Conservation (phyloP, 30 jellyfish, hydroid and myxozoan species). For the Chrysaora quinquecirrha region DNA sequence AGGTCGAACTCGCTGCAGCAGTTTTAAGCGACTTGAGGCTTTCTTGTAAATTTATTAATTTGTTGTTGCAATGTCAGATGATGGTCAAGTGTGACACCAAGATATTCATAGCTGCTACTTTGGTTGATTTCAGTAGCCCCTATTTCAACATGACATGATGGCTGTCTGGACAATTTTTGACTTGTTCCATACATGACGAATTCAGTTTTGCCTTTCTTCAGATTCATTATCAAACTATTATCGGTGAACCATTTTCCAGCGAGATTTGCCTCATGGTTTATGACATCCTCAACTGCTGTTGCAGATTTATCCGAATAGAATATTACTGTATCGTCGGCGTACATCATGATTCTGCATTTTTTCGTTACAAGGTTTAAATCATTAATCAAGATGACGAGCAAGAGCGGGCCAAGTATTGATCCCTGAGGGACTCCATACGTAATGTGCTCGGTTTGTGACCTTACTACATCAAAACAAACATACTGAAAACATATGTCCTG, state of each 20-base stretch:
- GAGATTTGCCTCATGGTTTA: slow-evolving; percentile 52
- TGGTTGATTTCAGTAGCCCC: slow-evolving; percentile 22
- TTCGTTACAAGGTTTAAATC: slow-evolving; percentile 45
- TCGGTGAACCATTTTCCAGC: slow-evolving; percentile 46
- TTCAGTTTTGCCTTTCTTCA: slow-evolving; percentile 59
- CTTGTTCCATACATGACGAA: slow-evolving; percentile 52
- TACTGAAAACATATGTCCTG: slow-evolving; percentile 37
- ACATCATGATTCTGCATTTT: slow-evolving; percentile 53
- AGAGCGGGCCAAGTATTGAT: slow-evolving; percentile 71
- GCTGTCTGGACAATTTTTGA: slow-evolving; percentile 25
- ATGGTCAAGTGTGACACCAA: slow-evolving; percentile 40
- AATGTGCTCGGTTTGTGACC: slow-evolving; percentile 67
- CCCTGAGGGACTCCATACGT: slow-evolving; percentile 68
- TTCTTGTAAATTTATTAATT: slow-evolving; percentile 47
- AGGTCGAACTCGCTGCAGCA: slow-evolving; percentile 69
- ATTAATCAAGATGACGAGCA: slow-evolving; percentile 48
- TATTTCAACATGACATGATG: slow-evolving; percentile 25
- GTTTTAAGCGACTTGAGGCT: slow-evolving; percentile 72
- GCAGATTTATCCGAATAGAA: slow-evolving; percentile 40
- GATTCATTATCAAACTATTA: slow-evolving; percentile 42
- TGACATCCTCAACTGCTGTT: slow-evolving; percentile 46
- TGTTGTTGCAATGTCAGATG: slow-evolving; percentile 35
- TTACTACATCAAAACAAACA: slow-evolving; percentile 61
- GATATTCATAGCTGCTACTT: slow-evolving; percentile 35
- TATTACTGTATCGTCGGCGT: slow-evolving; percentile 61